Conservation (phyloP, 1,140 invertebrate species). For the Magallana ariakensis region DNA sequence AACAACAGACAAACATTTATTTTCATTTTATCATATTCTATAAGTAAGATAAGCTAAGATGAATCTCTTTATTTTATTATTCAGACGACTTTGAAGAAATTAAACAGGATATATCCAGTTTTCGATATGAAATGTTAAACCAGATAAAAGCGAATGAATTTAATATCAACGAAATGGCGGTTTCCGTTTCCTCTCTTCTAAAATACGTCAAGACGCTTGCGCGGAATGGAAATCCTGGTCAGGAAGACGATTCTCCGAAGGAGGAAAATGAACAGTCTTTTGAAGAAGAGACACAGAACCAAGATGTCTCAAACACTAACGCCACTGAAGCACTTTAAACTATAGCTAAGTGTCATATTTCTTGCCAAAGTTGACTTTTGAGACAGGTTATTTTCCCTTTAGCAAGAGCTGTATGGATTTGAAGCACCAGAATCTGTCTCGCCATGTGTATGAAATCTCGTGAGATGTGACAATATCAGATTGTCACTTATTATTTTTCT, state of each 20-base stretch:
- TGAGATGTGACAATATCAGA: too few species aligned
- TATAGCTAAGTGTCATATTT: background rate
- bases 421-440: constrained; percentile 2
- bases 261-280: background rate
- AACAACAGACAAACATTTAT: background rate
- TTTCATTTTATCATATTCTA: too few species aligned
- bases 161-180: background rate
- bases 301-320: background rate
- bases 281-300: background rate
- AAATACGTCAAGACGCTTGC: constrained; percentile 12
- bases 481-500: too few species aligned
- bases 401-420: background rate
- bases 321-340: background rate
- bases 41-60: background rate
- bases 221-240: background rate
- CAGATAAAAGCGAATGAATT: constrained; percentile 38
- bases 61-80: constrained; percentile 42
- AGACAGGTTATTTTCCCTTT: background rate
- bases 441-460: background rate
- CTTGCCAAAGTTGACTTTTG: background rate
- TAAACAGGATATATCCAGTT: constrained; percentile 77
- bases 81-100: constrained; percentile 77
- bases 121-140: constrained; percentile 75
- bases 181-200: background rate
- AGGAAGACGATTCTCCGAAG: background rate